Evolutionary conservation across 2,797 vertebrate genomes (phyloP), one percentile per base, ranked within the genome.

Genomic region (Semotilus atromaculatus): DNA sequence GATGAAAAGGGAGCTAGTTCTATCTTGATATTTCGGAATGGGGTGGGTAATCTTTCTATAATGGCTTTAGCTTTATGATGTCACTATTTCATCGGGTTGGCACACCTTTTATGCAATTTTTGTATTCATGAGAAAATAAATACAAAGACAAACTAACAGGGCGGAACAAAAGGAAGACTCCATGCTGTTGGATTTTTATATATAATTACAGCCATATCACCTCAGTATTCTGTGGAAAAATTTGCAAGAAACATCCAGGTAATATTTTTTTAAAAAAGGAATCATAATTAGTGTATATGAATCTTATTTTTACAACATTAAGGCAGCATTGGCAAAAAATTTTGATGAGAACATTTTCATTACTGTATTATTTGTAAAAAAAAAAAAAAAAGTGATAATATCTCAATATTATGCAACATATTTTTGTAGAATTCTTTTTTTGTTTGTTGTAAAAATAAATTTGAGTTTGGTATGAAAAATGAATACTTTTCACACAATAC

Each of bases 71-170:
- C 90, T 94, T 95, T 95, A 95, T 93, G 94, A 91, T 92, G 92
- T 91, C 91, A 78, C 93, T 95, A 94, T 94, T 94, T 95, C 93
- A 94, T 94, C 94, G 92, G 93, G 92, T 91, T 91, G 94, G 92
- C 93, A 91, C 91, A 92, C 85, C 91, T 93, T 95, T 94, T 95
- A 95, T 93, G 94, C 94, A 95, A 95, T 93, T 81, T 81, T 68
- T 85, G 82, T 71, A 78, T 78, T 84, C 75, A 84, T 78, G 82
- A 71, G 74, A 84, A 84, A 78, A 78, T 84, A 84, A 84, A 84
- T 84, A 71, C 36, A 7, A 48, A 48, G 51, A 67, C 43, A 83
- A 67, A 83, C 72, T 67, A 70, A 84, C 53, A 48, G 40, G 19
- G 75, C 8, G 43, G 66, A 48, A 70, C 26, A 51, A 51, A 60